Base-by-base conservation (phyloP, 2,888 invertebrate genomes). In the Yponomeuta plumbellus region DNA sequence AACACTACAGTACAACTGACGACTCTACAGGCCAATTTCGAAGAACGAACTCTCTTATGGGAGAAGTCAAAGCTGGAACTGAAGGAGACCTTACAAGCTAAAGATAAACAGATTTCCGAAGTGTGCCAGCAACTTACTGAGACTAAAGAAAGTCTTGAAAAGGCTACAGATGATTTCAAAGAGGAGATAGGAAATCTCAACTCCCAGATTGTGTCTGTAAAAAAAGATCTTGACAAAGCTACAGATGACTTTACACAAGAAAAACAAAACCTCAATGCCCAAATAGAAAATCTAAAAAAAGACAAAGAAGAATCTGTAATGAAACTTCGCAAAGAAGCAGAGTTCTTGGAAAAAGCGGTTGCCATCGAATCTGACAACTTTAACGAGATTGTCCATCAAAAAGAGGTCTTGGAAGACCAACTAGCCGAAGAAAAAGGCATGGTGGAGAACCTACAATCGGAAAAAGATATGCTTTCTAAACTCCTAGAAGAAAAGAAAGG, bases 11-110 rank as follows among this genome's bases (percentile, higher is more conserved):
- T 67, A 26, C 71, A 77, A 52, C 67, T 81, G 23, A 77, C 79
- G 67, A 70, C 73, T 2, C 65, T 81, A 17, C 72, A 74, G 56
- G 73, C 74, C 67, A 73, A 80, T 59, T 78, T 74, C 44, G 80
- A 80, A 69, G 71, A 74, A 59, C 70, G 76, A 22, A 79, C 76
- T 67, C 70, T 75, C 22, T 69, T 70, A 17, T 77, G 74, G 74
- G 79, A 82, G 65, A 77, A 76, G 61, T 71, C 69, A 39, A 80
- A 80, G 69, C 68, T 72, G n/a, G 73, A 78, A 65, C 68, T 75
- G 52, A 71, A 74, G 56, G 70, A 75, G 44, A 72, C 72, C 58
- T 70, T 77, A n/a, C 69, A 73, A 58, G 71, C 68, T 11, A 79
- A 78, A 70, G 76, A 76, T 26, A 68, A 71, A 21, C 71, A 74